Evolutionary conservation across 2,888 invertebrate genomes (phyloP), one percentile per base, ranked within the genome.

Genomic region (Latrodectus elegans): DNA sequence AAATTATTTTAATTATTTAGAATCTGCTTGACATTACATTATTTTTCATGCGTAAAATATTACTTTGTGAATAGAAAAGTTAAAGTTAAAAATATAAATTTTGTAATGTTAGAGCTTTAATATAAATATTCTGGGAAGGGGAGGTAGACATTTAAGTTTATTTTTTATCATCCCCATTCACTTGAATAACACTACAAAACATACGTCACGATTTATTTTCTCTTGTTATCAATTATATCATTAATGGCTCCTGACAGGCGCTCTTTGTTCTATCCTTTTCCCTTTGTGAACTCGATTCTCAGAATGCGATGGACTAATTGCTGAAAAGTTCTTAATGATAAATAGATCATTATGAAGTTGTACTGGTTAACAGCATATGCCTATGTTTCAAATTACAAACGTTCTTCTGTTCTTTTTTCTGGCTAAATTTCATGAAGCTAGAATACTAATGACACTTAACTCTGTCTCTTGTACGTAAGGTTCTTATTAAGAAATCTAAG

Each of bases 191-290:
- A 38, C 38, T 38, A 38, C 38, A 38, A 38, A 55, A 76, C 64
- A 60, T 51, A 77, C 84, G 83, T 75, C 77, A 77, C 55, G 65
- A 84, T 76, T 84, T 72, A 77, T 72, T 84, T 79, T 74, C 74
- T 38, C 38, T 75, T 55, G 79, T 79, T 85, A 84, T 77, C 84
- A 78, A 84, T 84, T 84, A 78, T 76, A 70, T 84, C 77, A 76
- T 72, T 77, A 77, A 84, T 77, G 77, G 60, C 78, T 73, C 49
- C 38, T 67, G 22, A 79, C 79, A 85, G 55, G 75, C 68, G 67
- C 17, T 14, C 68, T 79, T 79, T 85, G 79, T 79, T 85, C 79
- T 68, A 38, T 15, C 10, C 22, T 65, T 53, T 67, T 84, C 17
- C 76, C 49, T 70, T 60, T 68, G 49, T 55, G 17, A 72, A 17